Base-by-base conservation (phyloP, 2,888 invertebrate genomes). In the Lepetodrilus schrolli region DNA sequence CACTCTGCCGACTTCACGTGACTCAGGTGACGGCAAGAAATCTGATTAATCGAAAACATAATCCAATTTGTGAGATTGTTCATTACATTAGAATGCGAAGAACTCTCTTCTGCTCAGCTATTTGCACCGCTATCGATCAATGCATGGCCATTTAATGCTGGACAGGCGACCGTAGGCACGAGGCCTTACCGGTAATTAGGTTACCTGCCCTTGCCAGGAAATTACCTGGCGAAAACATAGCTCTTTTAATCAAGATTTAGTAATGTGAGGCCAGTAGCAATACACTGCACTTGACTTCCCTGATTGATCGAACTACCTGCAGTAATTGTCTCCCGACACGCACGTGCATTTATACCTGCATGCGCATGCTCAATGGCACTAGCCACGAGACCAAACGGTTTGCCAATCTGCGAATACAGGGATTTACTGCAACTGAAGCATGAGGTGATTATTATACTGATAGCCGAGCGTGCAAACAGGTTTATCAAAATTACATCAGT, bases 31-130 rank as follows among this genome's bases (percentile, higher is more conserved):
- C 58, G 58, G 34, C n/a, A 30, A 58, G 58, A 58, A 58, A 58
- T 58, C 58, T 58, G 58, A 58, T 58, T 58, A 58, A 58, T 58
- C 58, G 34, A 58, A 58, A 58, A 58, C 58, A 58, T 58, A 58
- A 58, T 58, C 58, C 58, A 58, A 58, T 58, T 58, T 58, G 58
- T 58, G 58, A 58, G 58, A 58, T 58, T 58, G 58, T 58, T 58
- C 58, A 58, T 58, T 58, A 58, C 58, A 58, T 58, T 58, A 58
- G 34, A 58, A 58, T 58, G 30, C 34, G 34, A 58, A 34, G 58
- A 30, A 58, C 58, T 58, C 26, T 17, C 30, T 34, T 34, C 17
- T 58, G 58, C 58, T 13, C 58, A 58, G 58, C 58, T 58, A 58
- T 58, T 58, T 58, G 30, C 17, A 30, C 58, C 58, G 26, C 17